A percentile compares a stretch with the other conserved stretches of the same genome.
Evolutionary conservation across 2,888 invertebrate genomes (phyloP).

Genomic region (Luffia ferchaultella): DNA sequence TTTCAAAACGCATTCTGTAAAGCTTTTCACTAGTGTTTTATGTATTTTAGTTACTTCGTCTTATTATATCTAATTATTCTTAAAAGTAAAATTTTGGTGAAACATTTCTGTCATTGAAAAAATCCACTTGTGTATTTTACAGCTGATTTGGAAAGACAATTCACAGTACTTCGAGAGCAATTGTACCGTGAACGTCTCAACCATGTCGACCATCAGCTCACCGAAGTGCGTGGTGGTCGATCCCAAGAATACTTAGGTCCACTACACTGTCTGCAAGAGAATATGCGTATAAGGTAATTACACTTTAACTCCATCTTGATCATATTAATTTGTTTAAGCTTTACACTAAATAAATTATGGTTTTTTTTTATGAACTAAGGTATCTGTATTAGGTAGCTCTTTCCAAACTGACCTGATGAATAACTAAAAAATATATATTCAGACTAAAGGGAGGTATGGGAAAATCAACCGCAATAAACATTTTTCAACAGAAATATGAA

Average conservation of each 20-base stretch:
- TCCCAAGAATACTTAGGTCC: conserved; percentile 91
- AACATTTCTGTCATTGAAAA: no score
- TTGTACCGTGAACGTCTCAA: conserved; percentile 84
- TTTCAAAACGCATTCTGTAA: no score
- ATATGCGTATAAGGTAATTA: conserved; percentile 70
- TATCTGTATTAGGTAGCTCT: not conserved
- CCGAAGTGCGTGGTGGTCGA: conserved; percentile 85
- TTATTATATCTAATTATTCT: no score
- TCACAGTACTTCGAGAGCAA: conserved; percentile 86
- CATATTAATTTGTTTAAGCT: not conserved
- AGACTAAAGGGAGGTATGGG: not conserved
- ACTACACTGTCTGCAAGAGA: conserved; percentile 84
- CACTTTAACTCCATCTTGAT: not conserved
- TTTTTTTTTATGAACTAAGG: not conserved
- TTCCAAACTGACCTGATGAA: not conserved
- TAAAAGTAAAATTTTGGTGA: no score
- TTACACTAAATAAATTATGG: not conserved
- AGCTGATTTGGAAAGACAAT: conserved; percentile 90
- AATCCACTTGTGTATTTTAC: conserved; percentile 24
- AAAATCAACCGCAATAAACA: not conserved
- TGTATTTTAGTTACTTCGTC: no score
- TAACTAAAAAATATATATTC: not conserved
- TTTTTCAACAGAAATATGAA: not conserved
- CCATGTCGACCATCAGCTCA: conserved; percentile 81
- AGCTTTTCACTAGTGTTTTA: no score